Evolutionary conservation across 2,113 vertebrate species (phyloP).

Genomic region (Marcusenius ussheri): DNA sequence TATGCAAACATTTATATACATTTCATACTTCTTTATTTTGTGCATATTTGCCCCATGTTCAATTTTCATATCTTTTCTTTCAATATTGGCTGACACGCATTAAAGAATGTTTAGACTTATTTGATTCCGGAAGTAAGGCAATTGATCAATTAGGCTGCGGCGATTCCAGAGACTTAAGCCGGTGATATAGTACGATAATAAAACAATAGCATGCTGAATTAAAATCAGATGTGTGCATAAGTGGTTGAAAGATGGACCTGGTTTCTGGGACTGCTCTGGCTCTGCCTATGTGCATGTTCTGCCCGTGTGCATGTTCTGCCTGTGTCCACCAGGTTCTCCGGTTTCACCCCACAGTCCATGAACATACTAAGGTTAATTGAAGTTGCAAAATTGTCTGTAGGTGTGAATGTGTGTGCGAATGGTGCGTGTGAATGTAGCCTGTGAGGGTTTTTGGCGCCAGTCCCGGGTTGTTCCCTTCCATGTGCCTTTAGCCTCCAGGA

Average conservation of each 20-base stretch:
- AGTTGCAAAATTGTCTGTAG: not conserved
- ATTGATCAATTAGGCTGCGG: not conserved
- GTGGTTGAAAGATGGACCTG: not conserved
- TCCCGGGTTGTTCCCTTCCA: not conserved
- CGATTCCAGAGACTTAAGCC: not conserved
- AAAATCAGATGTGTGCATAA: not conserved
- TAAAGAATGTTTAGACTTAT: not conserved
- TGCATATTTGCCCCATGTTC: not conserved
- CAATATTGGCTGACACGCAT: not conserved
- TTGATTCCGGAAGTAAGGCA: not conserved
- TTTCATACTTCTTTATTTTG: slow-evolving; percentile 1
- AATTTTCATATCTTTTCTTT: not conserved
- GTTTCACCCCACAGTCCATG: not conserved
- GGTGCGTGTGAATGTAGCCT: no score
- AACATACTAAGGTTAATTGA: not conserved
- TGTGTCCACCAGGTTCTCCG: not conserved
- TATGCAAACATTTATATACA: not conserved
- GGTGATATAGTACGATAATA: not conserved
- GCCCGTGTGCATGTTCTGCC: not conserved
- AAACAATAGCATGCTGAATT: not conserved
- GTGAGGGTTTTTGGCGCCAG: not conserved
- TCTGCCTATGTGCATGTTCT: no score
- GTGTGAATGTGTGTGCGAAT: no score
- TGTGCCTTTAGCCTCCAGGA: no score
- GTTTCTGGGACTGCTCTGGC: not conserved